Conservation (phyloP, 2,888 invertebrate genomes). For the Phortica magna region DNA sequence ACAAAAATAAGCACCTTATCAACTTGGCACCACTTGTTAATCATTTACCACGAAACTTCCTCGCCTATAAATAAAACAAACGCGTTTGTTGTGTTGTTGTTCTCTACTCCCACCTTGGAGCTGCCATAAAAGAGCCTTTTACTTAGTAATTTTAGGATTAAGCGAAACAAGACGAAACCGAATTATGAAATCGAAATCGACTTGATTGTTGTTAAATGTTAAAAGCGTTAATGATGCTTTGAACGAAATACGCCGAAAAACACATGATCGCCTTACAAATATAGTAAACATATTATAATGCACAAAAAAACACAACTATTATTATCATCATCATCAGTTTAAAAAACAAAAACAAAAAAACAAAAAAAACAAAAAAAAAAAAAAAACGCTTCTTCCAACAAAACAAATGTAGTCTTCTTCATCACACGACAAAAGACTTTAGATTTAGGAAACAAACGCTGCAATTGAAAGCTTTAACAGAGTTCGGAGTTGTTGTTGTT, state of each 20-base stretch:
- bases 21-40: not conserved
- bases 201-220: not conserved
- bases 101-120: constrained; percentile 9
- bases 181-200: not conserved
- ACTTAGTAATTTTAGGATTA: constrained; percentile 23
- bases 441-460: not conserved
- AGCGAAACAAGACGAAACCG: not conserved
- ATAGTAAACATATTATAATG: not conserved
- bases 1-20: not conserved
- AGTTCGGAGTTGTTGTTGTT: not conserved
- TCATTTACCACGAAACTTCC: not conserved
- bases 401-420: not conserved
- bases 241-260: not conserved
- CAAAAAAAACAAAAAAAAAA: too few relatives aligned
- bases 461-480: not conserved
- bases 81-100: constrained; percentile 11
- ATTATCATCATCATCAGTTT: not conserved
- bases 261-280: not conserved
- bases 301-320: not conserved
- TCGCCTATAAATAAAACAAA: not conserved
- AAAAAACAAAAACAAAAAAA: too few relatives aligned
- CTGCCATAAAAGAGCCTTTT: constrained; percentile 33
- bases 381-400: not conserved
- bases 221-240: not conserved
- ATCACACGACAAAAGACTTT: not conserved